Conservation (phyloP, 2,888 invertebrate genomes). For the Labia minor region DNA sequence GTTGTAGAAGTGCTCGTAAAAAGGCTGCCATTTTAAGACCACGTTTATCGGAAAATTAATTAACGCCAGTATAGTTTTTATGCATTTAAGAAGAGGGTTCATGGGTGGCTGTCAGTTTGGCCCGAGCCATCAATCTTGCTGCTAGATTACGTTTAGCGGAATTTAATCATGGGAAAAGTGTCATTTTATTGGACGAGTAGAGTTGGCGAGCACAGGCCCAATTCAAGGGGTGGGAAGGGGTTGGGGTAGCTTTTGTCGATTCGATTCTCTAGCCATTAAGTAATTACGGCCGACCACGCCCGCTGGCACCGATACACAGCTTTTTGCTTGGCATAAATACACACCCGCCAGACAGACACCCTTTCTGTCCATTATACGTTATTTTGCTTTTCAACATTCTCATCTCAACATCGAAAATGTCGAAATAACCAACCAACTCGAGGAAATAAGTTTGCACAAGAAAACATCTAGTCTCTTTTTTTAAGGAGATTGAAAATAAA, state of each 20-base stretch:
- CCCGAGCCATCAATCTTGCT: background rate
- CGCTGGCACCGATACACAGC: conserved; percentile 1
- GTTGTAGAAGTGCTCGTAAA: background rate
- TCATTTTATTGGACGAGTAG: conserved; percentile 8
- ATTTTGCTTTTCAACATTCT: background rate
- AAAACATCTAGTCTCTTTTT: too few relatives aligned
- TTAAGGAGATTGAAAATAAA: too few relatives aligned
- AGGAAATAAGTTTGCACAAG: too few relatives aligned
- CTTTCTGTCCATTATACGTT: background rate
- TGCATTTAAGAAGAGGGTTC: background rate
- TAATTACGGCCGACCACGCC: background rate
- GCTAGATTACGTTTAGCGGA: conserved; percentile 13
- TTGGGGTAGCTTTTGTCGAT: conserved; percentile 6
- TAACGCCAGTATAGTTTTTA: conserved; percentile 13
- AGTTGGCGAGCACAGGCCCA: background rate
- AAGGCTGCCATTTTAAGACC: background rate
- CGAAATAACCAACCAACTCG: too few relatives aligned
- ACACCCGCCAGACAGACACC: background rate
- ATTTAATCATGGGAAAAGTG: conserved; percentile 13
- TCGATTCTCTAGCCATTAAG: conserved; percentile 7
- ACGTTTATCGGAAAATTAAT: conserved; percentile 13
- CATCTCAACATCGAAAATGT: too few relatives aligned
- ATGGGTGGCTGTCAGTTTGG: conserved; percentile 4
- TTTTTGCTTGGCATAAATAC: conserved; percentile 13
- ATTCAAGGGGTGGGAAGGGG: background rate